phyloP scores from a whole-genome alignment of 2,113 vertebrate species.

The Geothlypis trichas region DNA sequence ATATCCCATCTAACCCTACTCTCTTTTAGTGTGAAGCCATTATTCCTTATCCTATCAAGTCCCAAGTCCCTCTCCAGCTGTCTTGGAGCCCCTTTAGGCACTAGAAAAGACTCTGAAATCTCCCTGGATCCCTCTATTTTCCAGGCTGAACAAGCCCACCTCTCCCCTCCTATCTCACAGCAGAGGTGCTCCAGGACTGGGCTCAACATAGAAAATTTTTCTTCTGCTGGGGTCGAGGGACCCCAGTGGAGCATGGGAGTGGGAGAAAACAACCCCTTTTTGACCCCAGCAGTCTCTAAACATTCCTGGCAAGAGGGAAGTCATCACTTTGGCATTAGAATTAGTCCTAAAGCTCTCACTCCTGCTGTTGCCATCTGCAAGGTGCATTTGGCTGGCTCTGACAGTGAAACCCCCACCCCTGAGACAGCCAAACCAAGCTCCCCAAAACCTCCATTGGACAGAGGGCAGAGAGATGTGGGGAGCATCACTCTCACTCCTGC shows the following conservation, averaged over 20 bases:
- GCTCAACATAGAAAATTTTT: neutral
- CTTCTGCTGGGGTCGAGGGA: neutral
- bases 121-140: neutral
- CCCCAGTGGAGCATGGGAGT: fast-evolving
- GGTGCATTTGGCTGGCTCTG: neutral
- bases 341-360: neutral
- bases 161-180: neutral
- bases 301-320: neutral
- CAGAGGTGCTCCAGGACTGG: neutral
- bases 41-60: neutral
- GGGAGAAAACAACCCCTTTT: fast-evolving
- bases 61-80: neutral
- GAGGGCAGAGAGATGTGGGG: neutral
- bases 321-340: neutral
- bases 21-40: neutral
- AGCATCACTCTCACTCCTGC: neutral
- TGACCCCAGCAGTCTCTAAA: neutral
- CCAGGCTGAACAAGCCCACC: neutral
- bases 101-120: neutral
- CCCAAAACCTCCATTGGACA: neutral
- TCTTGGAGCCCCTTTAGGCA: neutral
- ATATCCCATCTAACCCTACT: neutral
- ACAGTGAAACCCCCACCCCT: neutral
- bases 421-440: neutral
- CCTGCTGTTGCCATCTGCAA: neutral